These are phyloP conservation scores for Neofelis nebulosa DNA, from an alignment of 2,113 vertebrate genomes.

Conservation along the genomic window DNA sequence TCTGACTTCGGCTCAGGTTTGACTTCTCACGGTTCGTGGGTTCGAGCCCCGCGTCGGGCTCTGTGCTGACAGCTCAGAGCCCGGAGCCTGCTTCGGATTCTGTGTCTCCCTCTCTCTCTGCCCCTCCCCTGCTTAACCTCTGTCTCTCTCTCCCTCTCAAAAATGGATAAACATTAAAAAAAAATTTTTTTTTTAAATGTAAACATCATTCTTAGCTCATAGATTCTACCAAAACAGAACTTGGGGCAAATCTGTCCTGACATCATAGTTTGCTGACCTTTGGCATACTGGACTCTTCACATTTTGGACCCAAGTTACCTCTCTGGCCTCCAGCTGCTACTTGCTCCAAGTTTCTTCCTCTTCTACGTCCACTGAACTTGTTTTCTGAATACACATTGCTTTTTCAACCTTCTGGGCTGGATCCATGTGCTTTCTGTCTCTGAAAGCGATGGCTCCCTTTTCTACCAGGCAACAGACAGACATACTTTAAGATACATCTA, in stretches of 20 bases:
- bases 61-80: no score
- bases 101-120: no score
- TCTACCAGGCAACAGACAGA: neutral
- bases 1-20: no score
- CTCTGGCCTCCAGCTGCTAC: neutral
- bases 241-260: neutral
- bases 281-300: neutral
- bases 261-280: neutral
- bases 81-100: no score
- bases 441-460: neutral
- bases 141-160: no score
- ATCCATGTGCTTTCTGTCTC: neutral
- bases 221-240: neutral
- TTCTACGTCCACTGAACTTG: neutral
- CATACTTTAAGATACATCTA: neutral
- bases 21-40: no score
- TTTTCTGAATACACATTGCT: neutral
- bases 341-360: neutral
- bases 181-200: neutral
- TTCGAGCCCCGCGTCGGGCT: no score
- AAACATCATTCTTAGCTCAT: neutral
- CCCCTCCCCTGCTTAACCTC: no score
- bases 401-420: neutral
- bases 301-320: neutral
- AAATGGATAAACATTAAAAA: no score